phyloP scores from a whole-genome alignment of 2,113 vertebrate species.

The Phalacrocorax brasilianus region DNA sequence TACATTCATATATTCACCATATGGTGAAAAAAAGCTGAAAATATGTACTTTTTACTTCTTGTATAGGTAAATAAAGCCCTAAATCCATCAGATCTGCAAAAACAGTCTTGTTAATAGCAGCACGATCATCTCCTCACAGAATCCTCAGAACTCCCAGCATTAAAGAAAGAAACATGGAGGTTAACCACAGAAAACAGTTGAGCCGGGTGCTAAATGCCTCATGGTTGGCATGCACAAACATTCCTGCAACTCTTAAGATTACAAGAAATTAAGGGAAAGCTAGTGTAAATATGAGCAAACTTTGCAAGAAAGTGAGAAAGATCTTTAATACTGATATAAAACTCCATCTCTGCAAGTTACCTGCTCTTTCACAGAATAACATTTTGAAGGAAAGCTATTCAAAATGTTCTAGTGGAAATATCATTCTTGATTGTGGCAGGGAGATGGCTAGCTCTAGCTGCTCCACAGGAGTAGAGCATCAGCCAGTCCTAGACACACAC shows the following conservation, averaged over 20 bases:
- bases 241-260: neutral
- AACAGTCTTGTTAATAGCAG: neutral
- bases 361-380: neutral
- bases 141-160: neutral
- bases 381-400: neutral
- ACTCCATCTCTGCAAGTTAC: neutral
- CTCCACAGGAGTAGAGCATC: fast-evolving
- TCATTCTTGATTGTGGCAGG: neutral
- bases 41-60: neutral
- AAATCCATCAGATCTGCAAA: neutral
- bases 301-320: neutral
- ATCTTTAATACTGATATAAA: neutral
- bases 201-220: neutral
- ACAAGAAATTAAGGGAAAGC: neutral
- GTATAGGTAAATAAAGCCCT: neutral
- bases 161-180: neutral
- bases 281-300: neutral
- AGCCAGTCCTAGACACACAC: neutral
- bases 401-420: neutral
- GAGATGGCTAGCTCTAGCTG: neutral
- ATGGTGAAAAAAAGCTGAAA: neutral
- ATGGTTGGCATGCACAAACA: neutral
- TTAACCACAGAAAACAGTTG: neutral
- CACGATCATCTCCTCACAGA: neutral
- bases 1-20: neutral